Base-by-base conservation (phyloP, 1,140 invertebrate species). In the Neodiprion fabricii region DNA sequence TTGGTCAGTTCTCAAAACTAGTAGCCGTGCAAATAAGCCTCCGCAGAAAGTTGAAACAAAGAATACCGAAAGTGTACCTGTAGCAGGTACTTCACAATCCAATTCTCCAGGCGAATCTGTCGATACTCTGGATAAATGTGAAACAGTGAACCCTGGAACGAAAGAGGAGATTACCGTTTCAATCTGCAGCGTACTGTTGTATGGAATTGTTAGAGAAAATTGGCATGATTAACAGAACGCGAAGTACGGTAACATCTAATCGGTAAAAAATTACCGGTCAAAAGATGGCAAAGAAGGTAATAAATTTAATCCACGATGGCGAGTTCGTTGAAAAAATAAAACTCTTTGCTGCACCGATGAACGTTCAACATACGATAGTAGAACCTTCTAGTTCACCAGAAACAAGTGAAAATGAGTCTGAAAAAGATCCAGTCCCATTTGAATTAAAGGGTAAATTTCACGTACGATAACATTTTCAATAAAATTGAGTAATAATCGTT, bases 391-490 rank as follows among this genome's bases (percentile, higher is more conserved):
- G 50, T 53, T 14, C 10, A 53, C 1, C n/a, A n/a, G n/a, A 53
- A n/a, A 53, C 1, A 10, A n/a, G 50, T 14, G 50, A n/a, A 11
- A 53, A 10, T 11, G n/a, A 53, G 50, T 53, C n/a, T 53, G 50
- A 53, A 1, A 53, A 53, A 53, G 10, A 53, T 53, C 50, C 10
- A 1, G n/a, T 53, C 10, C 17, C 1, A 21, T 21, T 21, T 21
- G 17, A 21, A 21, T 21, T 21, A 21, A 21, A 21, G 17, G 17
- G 17, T 21, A 21, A 21, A 21, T 21, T 21, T 21, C 17, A 50
- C 72, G 68, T 50, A 70, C 76, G 48, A 70, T n/a, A n/a, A 61
- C 49, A 28, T 74, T 73, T 68, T 72, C 48, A 12, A 66, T 7
- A 48, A 70, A 23, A n/a, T 47, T 61, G 3, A 14, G 50, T n/a